Evolutionary conservation across 1,140 invertebrate species (phyloP).

Genomic region (Argopecten irradians): DNA sequence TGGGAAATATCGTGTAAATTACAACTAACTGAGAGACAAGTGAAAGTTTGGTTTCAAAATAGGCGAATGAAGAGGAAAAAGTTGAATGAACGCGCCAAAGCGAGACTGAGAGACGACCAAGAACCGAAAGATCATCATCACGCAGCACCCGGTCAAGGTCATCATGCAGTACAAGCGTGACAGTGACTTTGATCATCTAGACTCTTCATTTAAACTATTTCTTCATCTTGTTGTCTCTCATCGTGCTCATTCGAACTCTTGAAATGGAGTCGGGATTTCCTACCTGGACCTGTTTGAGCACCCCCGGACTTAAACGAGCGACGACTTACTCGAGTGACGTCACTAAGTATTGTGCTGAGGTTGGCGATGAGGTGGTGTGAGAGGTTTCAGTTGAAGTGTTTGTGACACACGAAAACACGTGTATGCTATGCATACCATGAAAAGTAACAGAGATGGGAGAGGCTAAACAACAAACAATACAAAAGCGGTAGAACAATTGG

Average conservation of each 20-base stretch:
- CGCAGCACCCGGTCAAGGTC: slow-evolving; percentile 50
- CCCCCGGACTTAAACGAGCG: background rate
- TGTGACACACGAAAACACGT: background rate
- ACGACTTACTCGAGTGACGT: background rate
- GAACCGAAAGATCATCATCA: slow-evolving; percentile 56
- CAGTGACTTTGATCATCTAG: slow-evolving; percentile 34
- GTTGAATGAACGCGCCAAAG: slow-evolving; percentile 74
- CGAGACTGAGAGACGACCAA: slow-evolving; percentile 60
- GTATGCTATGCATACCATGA: background rate
- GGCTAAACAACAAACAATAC: background rate
- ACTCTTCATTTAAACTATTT: background rate
- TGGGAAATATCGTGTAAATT: slow-evolving; percentile 95
- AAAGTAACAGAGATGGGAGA: background rate
- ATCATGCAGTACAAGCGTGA: slow-evolving; percentile 51
- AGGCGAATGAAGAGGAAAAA: slow-evolving; percentile 99
- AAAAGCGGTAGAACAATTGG: background rate
- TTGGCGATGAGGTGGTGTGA: background rate
- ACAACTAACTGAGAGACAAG: slow-evolving; percentile 92
- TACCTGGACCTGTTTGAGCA: background rate
- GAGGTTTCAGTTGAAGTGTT: background rate
- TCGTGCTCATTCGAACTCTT: slow-evolving; percentile 8
- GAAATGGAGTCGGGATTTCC: background rate
- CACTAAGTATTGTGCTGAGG: background rate
- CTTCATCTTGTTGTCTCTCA: slow-evolving; percentile 9
- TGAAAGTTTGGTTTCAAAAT: slow-evolving; percentile 90